phyloP scores from a whole-genome alignment of 1,140 invertebrate species.

The Drusus annulatus region DNA sequence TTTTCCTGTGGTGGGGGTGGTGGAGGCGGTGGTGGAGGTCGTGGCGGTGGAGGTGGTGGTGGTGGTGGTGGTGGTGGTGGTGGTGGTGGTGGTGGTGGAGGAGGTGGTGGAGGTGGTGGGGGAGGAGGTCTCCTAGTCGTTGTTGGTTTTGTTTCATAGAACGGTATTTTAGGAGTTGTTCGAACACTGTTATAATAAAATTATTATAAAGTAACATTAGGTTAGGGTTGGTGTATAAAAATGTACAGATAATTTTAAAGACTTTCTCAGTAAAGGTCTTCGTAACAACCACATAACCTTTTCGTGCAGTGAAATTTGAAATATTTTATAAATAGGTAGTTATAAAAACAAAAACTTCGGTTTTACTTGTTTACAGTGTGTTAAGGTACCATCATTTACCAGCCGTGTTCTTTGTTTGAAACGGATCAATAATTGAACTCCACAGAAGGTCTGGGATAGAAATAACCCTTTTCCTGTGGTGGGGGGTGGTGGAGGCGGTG shows the following conservation, averaged over 20 bases:
- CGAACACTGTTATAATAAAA: slow-evolving; percentile 18
- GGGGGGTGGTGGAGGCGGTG: slow-evolving; percentile 55
- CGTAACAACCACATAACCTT: too few relatives aligned
- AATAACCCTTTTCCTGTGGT: slow-evolving; percentile 44
- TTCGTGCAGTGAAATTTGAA: neutral
- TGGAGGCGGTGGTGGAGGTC: slow-evolving; percentile 47
- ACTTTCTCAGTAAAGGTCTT: too few relatives aligned
- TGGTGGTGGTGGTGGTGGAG: slow-evolving; percentile 55
- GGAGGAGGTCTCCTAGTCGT: slow-evolving; percentile 48
- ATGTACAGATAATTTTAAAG: neutral
- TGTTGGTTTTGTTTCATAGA: slow-evolving; percentile 23
- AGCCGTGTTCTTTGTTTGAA: slow-evolving; percentile 55
- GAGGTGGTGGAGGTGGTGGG: slow-evolving; percentile 56
- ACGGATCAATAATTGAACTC: slow-evolving; percentile 61
- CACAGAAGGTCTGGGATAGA: slow-evolving; percentile 64
- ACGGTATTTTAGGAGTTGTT: slow-evolving; percentile 28
- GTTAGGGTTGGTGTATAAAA: neutral
- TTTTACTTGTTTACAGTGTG: neutral
- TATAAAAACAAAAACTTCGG: neutral
- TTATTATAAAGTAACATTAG: slow-evolving; percentile 9
- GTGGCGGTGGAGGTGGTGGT: slow-evolving; percentile 40
- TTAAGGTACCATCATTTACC: neutral
- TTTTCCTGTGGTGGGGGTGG: slow-evolving; percentile 55
- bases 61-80: slow-evolving; percentile 58
- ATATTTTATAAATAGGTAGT: neutral